These are phyloP conservation scores for Xenopus petersii DNA, from an alignment of 2,797 vertebrate genomes.

Conservation along the genomic window DNA sequence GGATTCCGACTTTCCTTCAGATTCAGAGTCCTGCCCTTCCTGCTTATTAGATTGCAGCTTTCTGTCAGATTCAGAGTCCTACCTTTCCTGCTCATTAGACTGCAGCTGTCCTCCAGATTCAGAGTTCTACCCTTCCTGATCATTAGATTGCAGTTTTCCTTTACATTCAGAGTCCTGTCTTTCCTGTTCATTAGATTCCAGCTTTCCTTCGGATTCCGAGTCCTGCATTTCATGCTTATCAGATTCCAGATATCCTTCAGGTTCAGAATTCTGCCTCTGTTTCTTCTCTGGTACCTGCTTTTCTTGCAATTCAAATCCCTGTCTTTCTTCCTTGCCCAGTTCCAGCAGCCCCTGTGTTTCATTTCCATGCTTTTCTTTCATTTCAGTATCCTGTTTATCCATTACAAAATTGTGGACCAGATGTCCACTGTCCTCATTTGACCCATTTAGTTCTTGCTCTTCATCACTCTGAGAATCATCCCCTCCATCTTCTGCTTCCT, in stretches of 20 bases:
- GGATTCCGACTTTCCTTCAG: not conserved
- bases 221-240: not conserved
- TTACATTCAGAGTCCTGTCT: not conserved
- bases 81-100: not conserved
- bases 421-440: constrained; percentile 48
- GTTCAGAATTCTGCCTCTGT: not conserved
- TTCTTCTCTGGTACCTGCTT: constrained; percentile 15
- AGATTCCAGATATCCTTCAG: not conserved
- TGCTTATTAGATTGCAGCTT: not conserved
- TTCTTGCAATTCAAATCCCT: constrained; percentile 34
- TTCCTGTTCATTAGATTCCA: not conserved
- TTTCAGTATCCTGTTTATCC: constrained; percentile 52
- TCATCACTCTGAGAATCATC: constrained; percentile 56
- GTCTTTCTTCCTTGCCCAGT: not conserved
- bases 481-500: constrained; percentile 59
- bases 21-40: not conserved
- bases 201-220: not conserved
- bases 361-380: not conserved
- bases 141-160: not conserved
- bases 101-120: constrained; percentile 32
- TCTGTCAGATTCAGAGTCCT: not conserved
- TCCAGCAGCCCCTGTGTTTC: not conserved
- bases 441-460: constrained; percentile 55
- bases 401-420: constrained; percentile 50
- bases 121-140: constrained; percentile 23